Evolutionary conservation across 2,113 vertebrate species (phyloP).

Genomic region (Phylloscopus trochilus): DNA sequence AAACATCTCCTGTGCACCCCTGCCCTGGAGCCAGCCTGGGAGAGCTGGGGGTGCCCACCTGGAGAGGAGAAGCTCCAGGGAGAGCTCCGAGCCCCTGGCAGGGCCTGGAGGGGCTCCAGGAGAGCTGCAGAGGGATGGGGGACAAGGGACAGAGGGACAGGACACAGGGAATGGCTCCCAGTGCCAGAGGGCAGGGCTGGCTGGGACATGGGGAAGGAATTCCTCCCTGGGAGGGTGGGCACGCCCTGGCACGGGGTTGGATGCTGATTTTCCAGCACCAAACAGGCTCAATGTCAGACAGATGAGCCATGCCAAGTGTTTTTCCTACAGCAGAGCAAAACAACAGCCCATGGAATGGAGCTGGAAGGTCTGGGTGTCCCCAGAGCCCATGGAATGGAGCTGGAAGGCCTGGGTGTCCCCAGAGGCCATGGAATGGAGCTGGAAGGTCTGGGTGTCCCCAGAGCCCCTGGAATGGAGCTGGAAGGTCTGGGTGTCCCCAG

Average conservation of each 20-base stretch:
- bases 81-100: not conserved
- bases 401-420: not conserved
- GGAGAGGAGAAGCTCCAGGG: not conserved
- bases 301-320: conserved; percentile 68
- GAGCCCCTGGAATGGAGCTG: not conserved
- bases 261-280: conserved; percentile 33
- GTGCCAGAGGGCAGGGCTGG: fast-evolving
- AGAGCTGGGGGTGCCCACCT: not conserved
- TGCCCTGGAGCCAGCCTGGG: not conserved
- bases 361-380: not conserved
- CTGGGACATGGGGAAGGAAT: not conserved
- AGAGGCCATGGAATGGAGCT: too few species aligned
- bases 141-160: not conserved
- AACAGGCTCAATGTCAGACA: conserved; percentile 45
- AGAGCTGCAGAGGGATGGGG: not conserved
- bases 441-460: not conserved
- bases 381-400: too few species aligned
- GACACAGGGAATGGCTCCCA: not conserved
- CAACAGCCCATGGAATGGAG: not conserved
- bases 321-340: conserved; percentile 65
- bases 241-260: not conserved
- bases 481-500: too few species aligned
- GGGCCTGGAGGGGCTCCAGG: not conserved
- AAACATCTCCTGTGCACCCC: not conserved
- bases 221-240: fast-evolving